These are phyloP conservation scores for Colinus virginianus DNA, from an alignment of 2,113 vertebrate species.

Conservation along the genomic window DNA sequence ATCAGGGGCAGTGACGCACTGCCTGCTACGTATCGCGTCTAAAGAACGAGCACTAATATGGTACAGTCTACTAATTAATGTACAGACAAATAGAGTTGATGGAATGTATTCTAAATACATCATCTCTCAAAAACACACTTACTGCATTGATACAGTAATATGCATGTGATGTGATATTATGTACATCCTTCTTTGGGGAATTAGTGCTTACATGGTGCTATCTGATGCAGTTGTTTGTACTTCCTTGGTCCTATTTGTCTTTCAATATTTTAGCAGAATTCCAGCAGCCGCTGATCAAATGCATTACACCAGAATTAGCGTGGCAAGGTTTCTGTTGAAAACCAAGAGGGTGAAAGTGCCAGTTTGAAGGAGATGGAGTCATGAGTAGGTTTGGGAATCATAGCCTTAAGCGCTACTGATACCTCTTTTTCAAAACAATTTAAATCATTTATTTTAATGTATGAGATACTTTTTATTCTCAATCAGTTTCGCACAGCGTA, in stretches of 20 bases:
- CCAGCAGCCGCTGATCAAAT: neutral
- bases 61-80: neutral
- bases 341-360: neutral
- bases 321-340: neutral
- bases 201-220: rapidly evolving
- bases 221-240: neutral
- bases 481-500: constrained; percentile 56
- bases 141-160: rapidly evolving
- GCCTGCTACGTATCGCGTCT: neutral
- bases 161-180: rapidly evolving
- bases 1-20: neutral
- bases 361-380: neutral
- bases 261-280: neutral
- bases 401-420: neutral
- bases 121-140: neutral
- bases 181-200: neutral
- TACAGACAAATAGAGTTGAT: neutral
- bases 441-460: constrained; percentile 61
- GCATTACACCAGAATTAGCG: rapidly evolving
- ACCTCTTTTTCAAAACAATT: constrained; percentile 20
- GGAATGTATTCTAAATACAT: too few relatives aligned
- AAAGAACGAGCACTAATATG: neutral
- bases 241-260: neutral
- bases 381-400: neutral
- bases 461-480: constrained; percentile 53